phyloP scores from a whole-genome alignment of 2,113 vertebrate genomes.

The Pygoscelis adeliae region DNA sequence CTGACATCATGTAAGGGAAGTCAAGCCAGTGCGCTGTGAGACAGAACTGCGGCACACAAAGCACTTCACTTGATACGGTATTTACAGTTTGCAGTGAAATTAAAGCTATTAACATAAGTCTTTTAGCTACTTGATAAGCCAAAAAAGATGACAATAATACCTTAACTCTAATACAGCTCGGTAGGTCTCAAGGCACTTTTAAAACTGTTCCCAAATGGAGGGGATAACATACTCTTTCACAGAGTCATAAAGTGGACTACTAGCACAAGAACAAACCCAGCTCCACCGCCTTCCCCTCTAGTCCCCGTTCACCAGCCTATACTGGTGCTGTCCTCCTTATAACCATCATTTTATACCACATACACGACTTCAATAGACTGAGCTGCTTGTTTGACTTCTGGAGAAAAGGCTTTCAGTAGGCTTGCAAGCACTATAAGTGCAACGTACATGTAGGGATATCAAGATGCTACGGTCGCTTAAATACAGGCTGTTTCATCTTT shows the following conservation, averaged over 20 bases:
- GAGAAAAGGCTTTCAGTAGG: background rate
- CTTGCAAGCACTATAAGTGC: background rate
- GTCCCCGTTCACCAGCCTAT: background rate
- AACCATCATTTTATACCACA: background rate
- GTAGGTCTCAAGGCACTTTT: background rate
- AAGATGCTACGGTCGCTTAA: background rate
- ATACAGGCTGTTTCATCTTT: background rate
- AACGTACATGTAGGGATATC: background rate
- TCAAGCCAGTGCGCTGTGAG: background rate
- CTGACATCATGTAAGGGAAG: background rate
- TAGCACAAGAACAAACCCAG: background rate
- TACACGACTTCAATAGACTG: background rate
- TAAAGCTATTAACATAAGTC: background rate
- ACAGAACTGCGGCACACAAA: background rate
- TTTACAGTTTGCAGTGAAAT: background rate
- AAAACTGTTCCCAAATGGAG: background rate
- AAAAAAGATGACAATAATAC: background rate
- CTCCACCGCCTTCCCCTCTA: background rate
- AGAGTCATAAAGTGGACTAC: background rate
- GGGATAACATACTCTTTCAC: background rate
- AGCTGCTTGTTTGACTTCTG: background rate
- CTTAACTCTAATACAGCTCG: background rate
- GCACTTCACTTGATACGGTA: background rate
- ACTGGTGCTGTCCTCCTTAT: no score
- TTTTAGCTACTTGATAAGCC: background rate